Evolutionary conservation across 2,888 invertebrate species (phyloP), one percentile per base, ranked within the genome.

Genomic region (Pinctada fucata): DNA sequence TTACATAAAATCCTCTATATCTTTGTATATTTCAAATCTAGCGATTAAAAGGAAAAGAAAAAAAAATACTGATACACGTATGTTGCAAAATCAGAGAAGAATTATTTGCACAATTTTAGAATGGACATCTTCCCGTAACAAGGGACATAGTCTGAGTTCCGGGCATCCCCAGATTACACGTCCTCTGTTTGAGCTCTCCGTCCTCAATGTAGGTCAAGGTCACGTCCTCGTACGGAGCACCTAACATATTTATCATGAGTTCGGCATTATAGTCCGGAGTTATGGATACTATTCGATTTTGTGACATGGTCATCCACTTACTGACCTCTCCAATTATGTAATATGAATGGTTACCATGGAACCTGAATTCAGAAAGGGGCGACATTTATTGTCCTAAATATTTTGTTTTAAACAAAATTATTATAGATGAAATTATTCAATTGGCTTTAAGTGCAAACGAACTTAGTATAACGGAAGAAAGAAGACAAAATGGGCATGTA

Each of bases 291-390:
- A 86, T 76, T 3, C 87, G 73, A 50, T 81, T 79, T 49, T 75
- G 70, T 4, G 87, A 85, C 83, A 86, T 83, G 2, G 85, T 85
- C 0, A 87, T 82, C 83, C 83, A 85, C 71, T 87, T 87, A 8
- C 67, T 72, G 16, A 76, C 71, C 48, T 86, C 87, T 2, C 85
- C 87, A 45, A 85, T 69, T 6, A 58, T 6, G 58, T 58, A 58
- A 13, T 58, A 13, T 58, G 58, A 10, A 13, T 58, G 13, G 13
- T 58, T 58, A 58, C 31, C 31, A 31, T 31, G 31, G 31, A 31
- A 31, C 31, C 31, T 31, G 31, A 31, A 31, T 31, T 31, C 31
- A 31, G 31, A 31, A 31, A 31, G 31, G 31, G 31, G 31, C 31
- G 31, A 31, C 31, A 31, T 31, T 31, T 31, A 31, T 31, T 31